Conservation (phyloP, 1,140 invertebrate genomes). For the Alviniconcha marisindica region DNA sequence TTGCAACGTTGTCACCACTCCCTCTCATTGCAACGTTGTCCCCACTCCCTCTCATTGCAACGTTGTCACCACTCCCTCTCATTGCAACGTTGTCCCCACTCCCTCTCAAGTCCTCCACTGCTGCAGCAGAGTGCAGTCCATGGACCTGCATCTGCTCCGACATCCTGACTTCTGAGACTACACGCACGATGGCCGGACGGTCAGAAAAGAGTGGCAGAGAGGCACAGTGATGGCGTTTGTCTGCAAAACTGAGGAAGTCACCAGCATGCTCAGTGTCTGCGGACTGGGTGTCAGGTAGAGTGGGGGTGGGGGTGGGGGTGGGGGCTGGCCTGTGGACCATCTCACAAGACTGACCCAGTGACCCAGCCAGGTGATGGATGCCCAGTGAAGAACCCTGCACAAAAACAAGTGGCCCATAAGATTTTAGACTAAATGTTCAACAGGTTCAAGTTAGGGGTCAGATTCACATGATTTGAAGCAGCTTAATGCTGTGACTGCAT, state of each 20-base stretch:
- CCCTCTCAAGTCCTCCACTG: slow-evolving; percentile 16
- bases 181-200: slow-evolving; percentile 21
- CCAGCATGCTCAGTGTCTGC: background rate
- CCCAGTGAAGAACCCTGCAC: no score
- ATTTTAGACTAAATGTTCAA: no score
- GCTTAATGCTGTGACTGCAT: no score
- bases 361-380: no score
- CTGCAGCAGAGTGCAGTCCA: background rate
- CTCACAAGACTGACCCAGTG: no score
- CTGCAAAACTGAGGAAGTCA: slow-evolving; percentile 29
- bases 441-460: no score
- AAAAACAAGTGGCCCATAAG: no score
- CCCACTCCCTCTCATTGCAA: background rate
- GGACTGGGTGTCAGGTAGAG: background rate
- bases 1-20: background rate
- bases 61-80: background rate
- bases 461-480: no score
- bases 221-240: slow-evolving; percentile 13
- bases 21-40: no score
- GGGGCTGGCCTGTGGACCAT: background rate
- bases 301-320: background rate
- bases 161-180: background rate
- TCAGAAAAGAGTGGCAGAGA: slow-evolving; percentile 5
- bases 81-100: background rate
- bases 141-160: no score